Conservation (phyloP, 2,888 invertebrate genomes). For the Schrankia costaestrigalis region DNA sequence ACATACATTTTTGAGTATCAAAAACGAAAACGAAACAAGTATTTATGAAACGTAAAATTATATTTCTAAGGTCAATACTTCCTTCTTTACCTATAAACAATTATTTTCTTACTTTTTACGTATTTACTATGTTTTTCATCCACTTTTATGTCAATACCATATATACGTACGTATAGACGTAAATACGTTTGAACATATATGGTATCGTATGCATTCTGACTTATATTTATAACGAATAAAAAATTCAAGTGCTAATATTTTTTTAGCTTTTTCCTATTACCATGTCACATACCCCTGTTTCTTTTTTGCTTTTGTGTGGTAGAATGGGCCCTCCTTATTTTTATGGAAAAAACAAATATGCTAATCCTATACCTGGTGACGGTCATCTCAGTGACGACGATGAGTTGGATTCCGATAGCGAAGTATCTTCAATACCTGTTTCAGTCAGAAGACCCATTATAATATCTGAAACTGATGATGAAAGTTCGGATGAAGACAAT, state of each 20-base stretch:
- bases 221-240: slow-evolving; percentile 3
- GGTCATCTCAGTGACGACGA: slow-evolving; percentile 1
- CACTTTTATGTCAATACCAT: too few species aligned
- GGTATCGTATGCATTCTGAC: too few species aligned
- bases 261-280: slow-evolving; percentile 16
- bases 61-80: too few species aligned
- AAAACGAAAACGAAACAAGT: too few species aligned
- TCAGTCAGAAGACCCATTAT: not conserved
- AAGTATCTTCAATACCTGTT: slow-evolving; percentile 1
- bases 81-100: too few species aligned
- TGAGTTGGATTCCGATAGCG: slow-evolving; percentile 2
- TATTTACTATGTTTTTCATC: too few species aligned
- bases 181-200: too few species aligned
- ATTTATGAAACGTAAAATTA: too few species aligned
- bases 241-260: slow-evolving; percentile 11
- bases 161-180: too few species aligned
- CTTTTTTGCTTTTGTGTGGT: not conserved
- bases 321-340: slow-evolving; percentile 1
- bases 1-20: too few species aligned
- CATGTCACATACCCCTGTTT: not conserved
- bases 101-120: too few species aligned
- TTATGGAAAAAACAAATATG: slow-evolving; percentile 3
- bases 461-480: not conserved
- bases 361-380: slow-evolving; percentile 6
- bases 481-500: too few species aligned